Evolutionary conservation across 2,888 invertebrate species (phyloP), one percentile per base, ranked within the genome.

Genomic region (Pterostichus niger): DNA sequence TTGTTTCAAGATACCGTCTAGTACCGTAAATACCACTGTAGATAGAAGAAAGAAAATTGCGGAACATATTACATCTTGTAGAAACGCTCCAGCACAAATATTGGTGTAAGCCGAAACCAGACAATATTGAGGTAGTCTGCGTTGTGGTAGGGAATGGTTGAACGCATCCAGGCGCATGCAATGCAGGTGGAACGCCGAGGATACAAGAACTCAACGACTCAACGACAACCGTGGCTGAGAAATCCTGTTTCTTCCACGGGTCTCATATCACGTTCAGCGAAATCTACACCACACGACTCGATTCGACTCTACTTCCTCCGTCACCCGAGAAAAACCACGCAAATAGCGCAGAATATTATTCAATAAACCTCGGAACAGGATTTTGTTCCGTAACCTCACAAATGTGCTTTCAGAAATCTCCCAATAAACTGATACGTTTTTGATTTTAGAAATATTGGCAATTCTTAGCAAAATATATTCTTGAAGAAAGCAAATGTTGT

Each of bases 341-440:
- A 78, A 78, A 78, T 78, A 78, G 78, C 56, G 31, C 56, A 24
- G 44, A 59, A 78, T 78, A 78, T 78, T 78, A 78, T 78, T 78
- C 78, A 78, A 78, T 78, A 56, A 71, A 71, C 68, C 68, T 44
- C 44, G 15, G 68, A 40, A 71, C 68, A 71, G 68, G 68, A 71
- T 71, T 71, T 11, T 71, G 68, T 44, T 71, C 17, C 68, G 68
- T 71, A 71, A 71, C 68, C 68, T 71, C 68, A 71, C 64, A 64
- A 64, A 71, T 71, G 68, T 71, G 68, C 68, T 71, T 71, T 44
- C 68, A 44, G 68, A 44, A 71, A 64, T 64, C 64, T 33, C 64
- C 31, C 33, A 59, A n/a, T 64, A 64, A 64, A 64, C 64, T 64
- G 33, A 64, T 64, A 64, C 33, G 64, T 31, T 64, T 64, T 64